These are phyloP conservation scores for Aplochiton taeniatus DNA, from an alignment of 2,797 vertebrate species.

Conservation along the genomic window DNA sequence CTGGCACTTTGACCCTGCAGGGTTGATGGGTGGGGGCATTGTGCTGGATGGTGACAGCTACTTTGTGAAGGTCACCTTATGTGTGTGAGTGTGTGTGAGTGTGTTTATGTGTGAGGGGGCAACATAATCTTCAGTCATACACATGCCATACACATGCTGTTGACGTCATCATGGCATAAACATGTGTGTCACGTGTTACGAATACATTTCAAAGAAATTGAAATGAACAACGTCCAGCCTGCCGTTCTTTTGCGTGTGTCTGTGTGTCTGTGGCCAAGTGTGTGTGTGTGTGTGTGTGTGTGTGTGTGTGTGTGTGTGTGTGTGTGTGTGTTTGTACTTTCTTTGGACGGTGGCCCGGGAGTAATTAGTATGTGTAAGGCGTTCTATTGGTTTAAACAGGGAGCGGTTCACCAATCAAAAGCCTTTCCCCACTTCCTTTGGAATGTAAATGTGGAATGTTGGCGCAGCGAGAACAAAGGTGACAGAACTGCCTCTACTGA, in stretches of 20 bases:
- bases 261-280: background rate
- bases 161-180: background rate
- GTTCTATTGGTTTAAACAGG: slow-evolving; percentile 43
- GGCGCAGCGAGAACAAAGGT: slow-evolving; percentile 63
- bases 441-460: slow-evolving; percentile 64
- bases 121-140: background rate
- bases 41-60: background rate
- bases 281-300: background rate
- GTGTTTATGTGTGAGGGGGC: no score
- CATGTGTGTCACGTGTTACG: background rate
- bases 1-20: slow-evolving; percentile 5
- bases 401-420: slow-evolving; percentile 58
- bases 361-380: slow-evolving; percentile 47
- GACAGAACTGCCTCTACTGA: slow-evolving; percentile 54
- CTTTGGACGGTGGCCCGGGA: background rate
- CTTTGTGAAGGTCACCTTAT: no score
- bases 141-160: background rate
- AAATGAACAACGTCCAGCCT: no score
- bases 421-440: slow-evolving; percentile 41
- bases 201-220: no score
- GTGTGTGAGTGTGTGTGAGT: no score
- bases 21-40: slow-evolving; percentile 23
- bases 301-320: slow-evolving; percentile 16
- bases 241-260: background rate
- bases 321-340: slow-evolving; percentile 5